Percentiles rank a stretch among this genome's conserved stretches.
phyloP scores from a whole-genome alignment of 2,113 vertebrate genomes.

The Thryonomys swinderianus region DNA sequence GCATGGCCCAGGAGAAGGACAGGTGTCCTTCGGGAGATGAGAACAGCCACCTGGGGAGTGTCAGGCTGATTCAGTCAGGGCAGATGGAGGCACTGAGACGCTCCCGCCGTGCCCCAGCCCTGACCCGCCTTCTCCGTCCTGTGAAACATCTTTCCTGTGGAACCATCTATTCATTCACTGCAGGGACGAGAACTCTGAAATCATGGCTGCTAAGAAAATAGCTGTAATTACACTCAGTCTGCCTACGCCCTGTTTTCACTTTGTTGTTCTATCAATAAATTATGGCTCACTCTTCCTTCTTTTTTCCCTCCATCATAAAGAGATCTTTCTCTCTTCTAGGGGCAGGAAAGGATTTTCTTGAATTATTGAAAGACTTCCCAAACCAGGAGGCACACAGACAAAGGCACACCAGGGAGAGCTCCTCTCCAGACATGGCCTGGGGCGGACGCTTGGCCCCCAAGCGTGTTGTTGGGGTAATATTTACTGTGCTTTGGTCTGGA shows the following conservation, averaged over 20 bases:
- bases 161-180: background rate
- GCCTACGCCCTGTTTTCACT: background rate
- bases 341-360: constrained; percentile 30
- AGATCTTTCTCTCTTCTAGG: background rate
- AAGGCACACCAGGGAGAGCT: background rate
- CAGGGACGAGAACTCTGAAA: background rate
- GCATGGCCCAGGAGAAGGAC: background rate
- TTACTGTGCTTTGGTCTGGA: background rate
- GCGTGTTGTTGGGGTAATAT: background rate
- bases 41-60: rapidly evolving
- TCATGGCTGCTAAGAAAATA: background rate
- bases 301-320: background rate
- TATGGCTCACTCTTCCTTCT: background rate
- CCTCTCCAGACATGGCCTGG: background rate
- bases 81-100: background rate
- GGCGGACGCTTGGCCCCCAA: background rate
- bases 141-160: background rate
- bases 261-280: background rate
- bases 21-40: too few relatives aligned
- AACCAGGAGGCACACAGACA: background rate
- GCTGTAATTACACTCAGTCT: background rate
- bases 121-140: background rate
- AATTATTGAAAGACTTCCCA: background rate
- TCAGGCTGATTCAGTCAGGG: background rate
- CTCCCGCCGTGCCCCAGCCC: background rate